Evolutionary conservation across 2,113 vertebrate genomes (phyloP).

Genomic region (Egretta garzetta): DNA sequence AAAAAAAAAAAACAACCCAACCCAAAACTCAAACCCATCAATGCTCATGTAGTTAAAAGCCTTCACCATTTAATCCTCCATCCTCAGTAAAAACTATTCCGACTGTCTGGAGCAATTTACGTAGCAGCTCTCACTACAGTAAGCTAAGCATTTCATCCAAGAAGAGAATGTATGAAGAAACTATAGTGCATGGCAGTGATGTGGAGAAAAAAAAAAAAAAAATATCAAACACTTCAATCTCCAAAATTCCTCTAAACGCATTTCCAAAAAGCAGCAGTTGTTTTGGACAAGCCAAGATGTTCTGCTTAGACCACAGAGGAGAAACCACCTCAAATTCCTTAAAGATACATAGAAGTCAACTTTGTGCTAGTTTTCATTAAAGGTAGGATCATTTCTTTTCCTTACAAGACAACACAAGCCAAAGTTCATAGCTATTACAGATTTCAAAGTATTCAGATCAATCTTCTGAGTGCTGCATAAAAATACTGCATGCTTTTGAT

Average conservation of each 20-base stretch:
- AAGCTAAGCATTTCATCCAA: constrained; percentile 25
- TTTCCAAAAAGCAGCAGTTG: not conserved
- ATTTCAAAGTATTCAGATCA: not conserved
- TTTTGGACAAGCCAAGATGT: not conserved
- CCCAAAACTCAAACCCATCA: not conserved
- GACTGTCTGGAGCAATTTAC: constrained; percentile 33
- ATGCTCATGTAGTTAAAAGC: not conserved
- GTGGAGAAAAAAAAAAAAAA: too few relatives aligned
- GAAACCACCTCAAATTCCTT: not conserved
- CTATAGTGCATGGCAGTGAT: not conserved
- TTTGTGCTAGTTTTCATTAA: not conserved
- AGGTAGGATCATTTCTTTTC: not conserved
- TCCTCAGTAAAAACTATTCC: not conserved
- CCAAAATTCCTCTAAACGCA: not conserved
- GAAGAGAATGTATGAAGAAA: constrained; percentile 20
- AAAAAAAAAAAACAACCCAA: not conserved
- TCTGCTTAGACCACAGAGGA: not conserved
- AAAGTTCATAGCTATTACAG: not conserved
- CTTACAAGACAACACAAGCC: not conserved
- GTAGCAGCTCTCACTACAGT: not conserved
- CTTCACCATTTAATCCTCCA: constrained; percentile 39
- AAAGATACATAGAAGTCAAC: not conserved
- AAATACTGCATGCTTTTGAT: not conserved
- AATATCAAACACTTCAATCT: not conserved
- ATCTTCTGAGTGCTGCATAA: not conserved